phyloP scores from a whole-genome alignment of 2,113 vertebrate species.

The Trachemys scripta region DNA sequence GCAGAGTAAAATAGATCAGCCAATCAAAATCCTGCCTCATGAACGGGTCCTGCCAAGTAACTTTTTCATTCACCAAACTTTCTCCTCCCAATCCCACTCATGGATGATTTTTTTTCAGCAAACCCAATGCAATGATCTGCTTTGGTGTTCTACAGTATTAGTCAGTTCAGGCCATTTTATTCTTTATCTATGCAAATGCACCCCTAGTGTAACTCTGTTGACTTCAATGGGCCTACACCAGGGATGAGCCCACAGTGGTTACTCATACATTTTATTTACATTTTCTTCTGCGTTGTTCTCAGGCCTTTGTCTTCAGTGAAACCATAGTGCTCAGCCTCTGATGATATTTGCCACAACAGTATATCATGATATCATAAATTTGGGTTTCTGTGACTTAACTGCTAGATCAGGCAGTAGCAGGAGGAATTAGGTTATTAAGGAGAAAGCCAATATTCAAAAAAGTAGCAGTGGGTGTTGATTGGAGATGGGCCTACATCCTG shows the following conservation, averaged over 20 bases:
- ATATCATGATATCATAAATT: background rate
- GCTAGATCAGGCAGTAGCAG: background rate
- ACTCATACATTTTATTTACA: background rate
- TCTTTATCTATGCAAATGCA: fast-evolving
- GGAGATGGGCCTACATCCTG: background rate
- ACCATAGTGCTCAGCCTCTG: background rate
- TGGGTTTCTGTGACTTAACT: background rate
- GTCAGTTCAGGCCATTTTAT: background rate
- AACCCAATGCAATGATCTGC: background rate
- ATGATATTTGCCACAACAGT: fast-evolving
- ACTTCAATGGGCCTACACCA: background rate
- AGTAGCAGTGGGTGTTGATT: background rate
- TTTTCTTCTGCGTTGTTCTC: constrained; percentile 7
- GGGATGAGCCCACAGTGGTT: background rate
- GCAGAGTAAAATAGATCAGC: background rate
- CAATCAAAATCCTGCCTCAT: background rate
- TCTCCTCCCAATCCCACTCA: background rate
- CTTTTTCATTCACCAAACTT: background rate
- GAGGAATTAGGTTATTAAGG: background rate
- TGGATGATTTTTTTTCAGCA: background rate
- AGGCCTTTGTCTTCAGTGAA: background rate
- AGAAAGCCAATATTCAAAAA: background rate
- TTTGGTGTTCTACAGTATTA: background rate
- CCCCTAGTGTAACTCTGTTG: background rate
- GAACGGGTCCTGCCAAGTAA: background rate